Percentiles rank a stretch among this genome's conserved stretches.
These are phyloP conservation scores for Threskiornis aethiopicus DNA, from an alignment of 2,797 vertebrate species.

Conservation along the genomic window DNA sequence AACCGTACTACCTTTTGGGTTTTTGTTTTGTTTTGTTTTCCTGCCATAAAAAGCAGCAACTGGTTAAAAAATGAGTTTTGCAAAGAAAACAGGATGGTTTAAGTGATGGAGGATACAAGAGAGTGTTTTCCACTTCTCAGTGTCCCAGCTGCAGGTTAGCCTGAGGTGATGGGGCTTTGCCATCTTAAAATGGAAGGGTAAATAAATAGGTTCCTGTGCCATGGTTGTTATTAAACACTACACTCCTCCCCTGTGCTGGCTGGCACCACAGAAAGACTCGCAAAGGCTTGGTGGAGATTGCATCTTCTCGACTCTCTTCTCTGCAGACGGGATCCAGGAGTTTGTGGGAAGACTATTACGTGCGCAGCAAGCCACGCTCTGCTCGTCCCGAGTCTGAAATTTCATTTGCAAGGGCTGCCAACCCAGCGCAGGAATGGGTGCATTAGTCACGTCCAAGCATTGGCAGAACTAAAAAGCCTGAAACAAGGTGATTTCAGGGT, in stretches of 20 bases:
- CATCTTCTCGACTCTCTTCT: background rate
- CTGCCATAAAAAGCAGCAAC: background rate
- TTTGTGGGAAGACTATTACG: background rate
- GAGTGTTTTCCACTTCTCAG: background rate
- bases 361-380: background rate
- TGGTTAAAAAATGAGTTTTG: background rate
- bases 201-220: background rate
- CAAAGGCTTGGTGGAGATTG: background rate
- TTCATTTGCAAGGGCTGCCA: background rate
- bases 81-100: background rate
- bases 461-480: background rate
- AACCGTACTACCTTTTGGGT: background rate
- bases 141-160: background rate
- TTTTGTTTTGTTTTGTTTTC: background rate
- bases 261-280: background rate
- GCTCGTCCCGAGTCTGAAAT: background rate
- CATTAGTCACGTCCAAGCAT: background rate
- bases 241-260: background rate
- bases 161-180: background rate
- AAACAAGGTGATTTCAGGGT: slow-evolving; percentile 23
- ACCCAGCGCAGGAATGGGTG: background rate
- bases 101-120: background rate
- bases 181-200: background rate
- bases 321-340: background rate
- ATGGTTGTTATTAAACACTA: background rate